Percentiles rank a stretch among this genome's conserved stretches.
phyloP scores from a whole-genome alignment of 2,888 invertebrate genomes.

The Allolobophora icterica region DNA sequence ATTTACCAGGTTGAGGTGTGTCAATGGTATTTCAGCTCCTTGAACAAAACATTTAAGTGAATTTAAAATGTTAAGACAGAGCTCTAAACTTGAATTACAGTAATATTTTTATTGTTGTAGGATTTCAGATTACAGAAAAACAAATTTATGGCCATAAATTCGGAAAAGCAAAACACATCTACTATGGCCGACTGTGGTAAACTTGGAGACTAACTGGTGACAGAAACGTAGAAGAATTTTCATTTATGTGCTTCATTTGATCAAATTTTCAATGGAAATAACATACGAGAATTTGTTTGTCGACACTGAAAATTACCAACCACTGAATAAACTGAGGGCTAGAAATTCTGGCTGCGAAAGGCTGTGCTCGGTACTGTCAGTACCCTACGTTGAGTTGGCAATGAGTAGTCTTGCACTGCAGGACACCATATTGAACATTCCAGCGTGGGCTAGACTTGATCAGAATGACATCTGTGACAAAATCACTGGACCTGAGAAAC shows the following conservation, averaged over 20 bases:
- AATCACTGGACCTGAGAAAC: not conserved
- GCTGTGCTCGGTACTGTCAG: not conserved
- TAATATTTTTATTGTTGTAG: not conserved
- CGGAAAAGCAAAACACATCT: not conserved
- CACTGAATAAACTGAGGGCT: not conserved
- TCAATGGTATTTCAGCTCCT: not conserved
- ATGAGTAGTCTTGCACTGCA: not conserved
- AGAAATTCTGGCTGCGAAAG: not conserved
- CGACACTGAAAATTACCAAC: not conserved
- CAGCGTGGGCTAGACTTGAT: not conserved
- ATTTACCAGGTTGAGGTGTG: not conserved
- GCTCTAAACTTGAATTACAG: no score
- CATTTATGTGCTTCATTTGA: not conserved
- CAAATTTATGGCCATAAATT: not conserved
- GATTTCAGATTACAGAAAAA: conserved; percentile 8
- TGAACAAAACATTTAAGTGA: no score
- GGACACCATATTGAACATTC: not conserved
- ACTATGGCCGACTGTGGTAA: not conserved
- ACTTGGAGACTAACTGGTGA: not conserved
- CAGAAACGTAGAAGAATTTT: not conserved
- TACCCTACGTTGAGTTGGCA: not conserved
- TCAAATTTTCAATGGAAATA: not conserved
- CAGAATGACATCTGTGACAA: not conserved
- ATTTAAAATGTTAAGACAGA: no score
- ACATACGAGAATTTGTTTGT: not conserved